Conservation (phyloP, 2,113 vertebrate genomes). For the Peromyscus maniculatus region DNA sequence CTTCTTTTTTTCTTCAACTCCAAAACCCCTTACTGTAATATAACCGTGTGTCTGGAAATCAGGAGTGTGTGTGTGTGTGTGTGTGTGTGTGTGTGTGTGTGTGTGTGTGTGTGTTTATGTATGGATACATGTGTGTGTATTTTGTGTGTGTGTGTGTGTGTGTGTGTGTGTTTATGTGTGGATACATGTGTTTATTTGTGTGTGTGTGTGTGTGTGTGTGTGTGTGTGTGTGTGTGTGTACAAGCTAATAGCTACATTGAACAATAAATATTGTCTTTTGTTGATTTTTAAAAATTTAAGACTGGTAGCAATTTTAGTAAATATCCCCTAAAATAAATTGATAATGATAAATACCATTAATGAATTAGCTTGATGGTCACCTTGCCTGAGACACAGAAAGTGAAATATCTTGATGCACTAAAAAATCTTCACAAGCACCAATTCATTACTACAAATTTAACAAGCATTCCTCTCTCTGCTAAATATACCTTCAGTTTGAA, state of each 20-base stretch:
- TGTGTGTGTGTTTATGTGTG: neutral
- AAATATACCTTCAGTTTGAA: slow-evolving; percentile 21
- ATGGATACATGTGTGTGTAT: too few relatives aligned
- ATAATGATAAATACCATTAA: neutral
- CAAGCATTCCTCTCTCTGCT: neutral
- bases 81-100: neutral
- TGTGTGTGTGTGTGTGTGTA: neutral
- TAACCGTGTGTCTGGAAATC: neutral
- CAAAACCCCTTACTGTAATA: neutral
- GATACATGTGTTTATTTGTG: neutral
- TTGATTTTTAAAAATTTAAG: neutral
- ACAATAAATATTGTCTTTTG: neutral
- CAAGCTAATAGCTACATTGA: neutral
- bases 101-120: neutral
- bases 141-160: neutral
- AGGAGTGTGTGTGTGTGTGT: neutral
- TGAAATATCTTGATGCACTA: neutral
- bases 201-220: neutral
- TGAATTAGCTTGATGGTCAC: neutral
- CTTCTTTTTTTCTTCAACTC: neutral
- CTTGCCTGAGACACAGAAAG: neutral
- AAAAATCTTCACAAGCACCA: slow-evolving; percentile 29
- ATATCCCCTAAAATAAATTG: slow-evolving; percentile 3
- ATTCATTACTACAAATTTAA: neutral
- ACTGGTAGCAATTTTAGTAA: slow-evolving; percentile 12